These are phyloP conservation scores for Jordanella pulchra DNA, from an alignment of 2,797 vertebrate genomes.

Conservation along the genomic window DNA sequence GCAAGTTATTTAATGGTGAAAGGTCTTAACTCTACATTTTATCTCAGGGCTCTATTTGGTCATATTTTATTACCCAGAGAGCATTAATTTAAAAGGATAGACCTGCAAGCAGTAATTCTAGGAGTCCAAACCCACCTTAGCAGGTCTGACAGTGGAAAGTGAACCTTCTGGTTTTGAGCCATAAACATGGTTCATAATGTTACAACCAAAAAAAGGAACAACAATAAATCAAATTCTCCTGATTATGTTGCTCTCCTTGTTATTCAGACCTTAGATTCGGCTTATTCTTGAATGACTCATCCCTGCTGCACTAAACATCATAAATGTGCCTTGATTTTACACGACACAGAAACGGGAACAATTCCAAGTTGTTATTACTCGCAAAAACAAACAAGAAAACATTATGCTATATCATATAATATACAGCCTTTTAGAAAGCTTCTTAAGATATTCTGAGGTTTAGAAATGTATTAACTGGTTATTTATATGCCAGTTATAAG, in stretches of 20 bases:
- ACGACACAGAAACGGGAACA: not conserved
- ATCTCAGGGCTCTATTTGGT: constrained; percentile 8
- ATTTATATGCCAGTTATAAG: no score
- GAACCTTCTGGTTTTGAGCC: not conserved
- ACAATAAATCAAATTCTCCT: no score
- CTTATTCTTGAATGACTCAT: not conserved
- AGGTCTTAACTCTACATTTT: constrained; percentile 36
- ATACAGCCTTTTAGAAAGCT: no score
- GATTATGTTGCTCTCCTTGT: not conserved
- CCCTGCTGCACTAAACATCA: no score
- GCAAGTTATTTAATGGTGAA: constrained; percentile 30
- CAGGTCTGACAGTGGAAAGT: not conserved
- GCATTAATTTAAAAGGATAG: not conserved
- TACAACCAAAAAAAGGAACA: no score
- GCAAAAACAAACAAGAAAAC: not conserved
- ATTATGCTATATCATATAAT: not conserved
- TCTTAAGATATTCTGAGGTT: no score
- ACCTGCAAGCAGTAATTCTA: not conserved
- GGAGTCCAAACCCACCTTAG: not conserved
- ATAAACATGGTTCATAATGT: not conserved
- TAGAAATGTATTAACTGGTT: no score
- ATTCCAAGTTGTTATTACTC: not conserved
- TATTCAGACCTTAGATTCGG: not conserved
- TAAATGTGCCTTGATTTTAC: not conserved
- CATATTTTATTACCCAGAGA: not conserved